Base-by-base conservation (phyloP, 2,797 vertebrate species). In the Loriculus beryllinus region DNA sequence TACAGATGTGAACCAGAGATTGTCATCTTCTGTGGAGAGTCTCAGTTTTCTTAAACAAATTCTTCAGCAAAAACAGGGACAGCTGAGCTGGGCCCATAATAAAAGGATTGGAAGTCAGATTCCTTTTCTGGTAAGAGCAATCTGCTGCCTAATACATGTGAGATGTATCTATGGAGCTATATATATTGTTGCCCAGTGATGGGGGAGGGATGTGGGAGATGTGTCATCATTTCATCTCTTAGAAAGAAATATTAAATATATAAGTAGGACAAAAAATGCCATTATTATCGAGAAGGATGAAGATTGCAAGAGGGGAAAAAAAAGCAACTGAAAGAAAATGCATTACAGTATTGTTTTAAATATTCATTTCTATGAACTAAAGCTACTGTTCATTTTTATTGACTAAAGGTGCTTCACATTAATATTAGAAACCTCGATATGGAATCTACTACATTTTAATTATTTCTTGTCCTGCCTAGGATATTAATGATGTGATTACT, bases 401-500 rank as follows among this genome's bases (percentile, higher is more conserved):
- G 59, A 92, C 91, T 80, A 82, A 95, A 96, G 91, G 90, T 92
- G 7, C 47, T 91, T 93, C 47, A 6, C 85, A 96, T 96, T 90
- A 96, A 92, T 96, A 94, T 95, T 96, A 68, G 92, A 96, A 97
- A 88, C 35, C 26, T 93, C 57, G 91, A 28, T 78, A 83, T 6
- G 31, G 48, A 94, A 86, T 91, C 77, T 90, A 93, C 88, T 93
- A 90, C 29, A 91, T 97, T 97, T 97, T 97, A 97, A 97, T 97
- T 96, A 96, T 97, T 97, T 96, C 82, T 94, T 96, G 85, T 82
- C 90, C 88, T 96, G 75, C 63, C 82, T 96, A 87, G 68, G 93
- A 83, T 97, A 96, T 97, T 96, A 95, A 96, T 96, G 70, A 91
- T 95, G 90, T 77, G 82, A 96, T 95, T 96, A 95, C 59, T 87